These are phyloP conservation scores for Formica selysi DNA, from an alignment of 1,140 invertebrate species.

Conservation along the genomic window DNA sequence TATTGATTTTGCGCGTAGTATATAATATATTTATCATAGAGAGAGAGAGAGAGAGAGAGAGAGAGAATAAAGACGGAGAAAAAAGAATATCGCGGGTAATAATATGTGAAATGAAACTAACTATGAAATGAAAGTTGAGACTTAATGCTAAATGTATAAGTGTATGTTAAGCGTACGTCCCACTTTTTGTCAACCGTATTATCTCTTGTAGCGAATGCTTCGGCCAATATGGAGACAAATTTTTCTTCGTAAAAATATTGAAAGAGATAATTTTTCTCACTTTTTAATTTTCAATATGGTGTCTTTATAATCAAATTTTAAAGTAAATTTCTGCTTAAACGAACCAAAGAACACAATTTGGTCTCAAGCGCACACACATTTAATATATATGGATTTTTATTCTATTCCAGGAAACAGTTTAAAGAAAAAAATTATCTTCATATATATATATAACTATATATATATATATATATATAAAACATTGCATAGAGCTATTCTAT, in stretches of 20 bases:
- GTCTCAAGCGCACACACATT: no score
- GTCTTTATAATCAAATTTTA: not conserved
- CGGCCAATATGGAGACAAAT: not conserved
- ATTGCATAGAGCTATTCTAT: not conserved
- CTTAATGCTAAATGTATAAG: conserved; percentile 13
- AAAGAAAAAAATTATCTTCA: no score
- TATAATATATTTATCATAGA: conserved; percentile 32
- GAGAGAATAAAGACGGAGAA: not conserved
- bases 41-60: no score
- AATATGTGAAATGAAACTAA: not conserved
- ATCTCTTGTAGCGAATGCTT: not conserved
- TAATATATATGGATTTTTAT: no score
- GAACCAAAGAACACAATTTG: not conserved
- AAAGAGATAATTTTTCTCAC: not conserved
- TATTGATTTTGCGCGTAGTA: conserved; percentile 11
- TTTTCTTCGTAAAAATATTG: not conserved
- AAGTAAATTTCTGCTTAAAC: not conserved
- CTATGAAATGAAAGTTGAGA: conserved; percentile 16
- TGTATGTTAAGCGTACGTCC: conserved; percentile 4
- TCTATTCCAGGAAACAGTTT: no score
- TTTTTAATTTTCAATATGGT: not conserved
- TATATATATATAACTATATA: no score
- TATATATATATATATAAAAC: no score
- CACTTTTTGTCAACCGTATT: not conserved
- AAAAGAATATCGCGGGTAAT: conserved; percentile 3